Evolutionary conservation across 2,888 invertebrate species (phyloP), one percentile per base, ranked within the genome.

Genomic region (Pecten maximus): DNA sequence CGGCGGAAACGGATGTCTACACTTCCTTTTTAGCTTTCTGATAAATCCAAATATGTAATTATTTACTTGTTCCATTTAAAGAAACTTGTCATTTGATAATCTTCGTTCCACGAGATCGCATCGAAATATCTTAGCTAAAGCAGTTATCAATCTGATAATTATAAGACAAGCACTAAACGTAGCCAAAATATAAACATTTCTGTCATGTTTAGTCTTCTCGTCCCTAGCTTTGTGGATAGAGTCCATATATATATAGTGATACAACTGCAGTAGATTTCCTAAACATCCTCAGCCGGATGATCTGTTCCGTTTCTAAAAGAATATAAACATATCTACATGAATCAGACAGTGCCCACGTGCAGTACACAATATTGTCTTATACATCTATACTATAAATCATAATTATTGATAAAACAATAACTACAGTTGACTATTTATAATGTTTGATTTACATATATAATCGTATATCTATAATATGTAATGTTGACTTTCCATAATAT

Each of bases 281-380:
- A 23, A 60, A 60, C 60, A 60, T 23, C n/a, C 2, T 2, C 0
- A 60, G 2, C 60, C 60, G 60, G 60, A 60, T n/a, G 16, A 23
- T 60, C 60, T 2, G 16, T 60, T 60, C 60, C 60, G 60, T 23
- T 60, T 60, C n/a, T 23, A 88, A 90, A 40, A 16, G 90, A 40
- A 44, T 88, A 40, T 54, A 74, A 23, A 2, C 35, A 40, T 60
- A 8, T n/a, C n/a, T 89, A 40, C 12, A 89, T 89, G 19, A 35
- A 60, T n/a, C n/a, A n/a, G n/a, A n/a, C n/a, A n/a, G n/a, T n/a
- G n/a, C n/a, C n/a, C n/a, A n/a, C n/a, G n/a, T n/a, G n/a, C n/a
- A n/a, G n/a, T n/a, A n/a, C n/a, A n/a, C n/a, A n/a, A n/a, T n/a
- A n/a, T n/a, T n/a, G n/a, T n/a, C n/a, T n/a, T n/a, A n/a, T n/a